Evolutionary conservation across 2,797 vertebrate genomes (phyloP).

Genomic region (Sebastes umbrosus): DNA sequence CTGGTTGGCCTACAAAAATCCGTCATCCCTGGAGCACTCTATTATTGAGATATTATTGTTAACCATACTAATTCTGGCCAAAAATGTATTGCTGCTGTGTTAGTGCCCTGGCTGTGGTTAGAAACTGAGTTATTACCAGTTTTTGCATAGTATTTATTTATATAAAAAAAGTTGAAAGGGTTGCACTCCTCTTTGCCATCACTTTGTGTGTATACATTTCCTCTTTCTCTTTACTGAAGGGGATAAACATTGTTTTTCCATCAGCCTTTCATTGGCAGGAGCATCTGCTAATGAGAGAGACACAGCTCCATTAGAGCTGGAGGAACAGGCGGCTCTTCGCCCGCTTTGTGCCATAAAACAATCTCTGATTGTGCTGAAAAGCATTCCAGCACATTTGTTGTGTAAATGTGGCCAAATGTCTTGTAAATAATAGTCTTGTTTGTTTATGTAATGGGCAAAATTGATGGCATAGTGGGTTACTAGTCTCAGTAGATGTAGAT

Average conservation of each 20-base stretch:
- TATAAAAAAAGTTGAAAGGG: background rate
- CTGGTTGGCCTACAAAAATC: too few species aligned
- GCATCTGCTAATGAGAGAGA: conserved; percentile 41
- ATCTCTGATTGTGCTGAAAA: conserved; percentile 26
- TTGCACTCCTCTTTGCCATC: background rate
- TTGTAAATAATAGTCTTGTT: conserved; percentile 1
- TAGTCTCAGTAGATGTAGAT: background rate
- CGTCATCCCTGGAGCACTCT: too few species aligned
- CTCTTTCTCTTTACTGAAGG: background rate
- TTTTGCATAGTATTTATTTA: background rate
- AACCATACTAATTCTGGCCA: background rate
- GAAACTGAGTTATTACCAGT: background rate
- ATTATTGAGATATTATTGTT: background rate
- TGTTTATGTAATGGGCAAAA: conserved; percentile 5
- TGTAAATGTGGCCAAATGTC: conserved; percentile 8
- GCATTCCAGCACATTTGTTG: conserved; percentile 29
- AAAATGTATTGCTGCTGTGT: background rate
- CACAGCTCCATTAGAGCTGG: conserved; percentile 11
- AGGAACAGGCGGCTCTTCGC: conserved; percentile 32
- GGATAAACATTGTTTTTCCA: conserved; percentile 22
- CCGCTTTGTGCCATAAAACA: conserved; percentile 38
- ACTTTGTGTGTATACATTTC: background rate
- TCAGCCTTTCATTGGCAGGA: conserved; percentile 19
- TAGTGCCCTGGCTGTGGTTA: background rate
- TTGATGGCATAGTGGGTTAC: background rate